Conservation (phyloP, 2,888 invertebrate species). For the Apamea monoglypha region DNA sequence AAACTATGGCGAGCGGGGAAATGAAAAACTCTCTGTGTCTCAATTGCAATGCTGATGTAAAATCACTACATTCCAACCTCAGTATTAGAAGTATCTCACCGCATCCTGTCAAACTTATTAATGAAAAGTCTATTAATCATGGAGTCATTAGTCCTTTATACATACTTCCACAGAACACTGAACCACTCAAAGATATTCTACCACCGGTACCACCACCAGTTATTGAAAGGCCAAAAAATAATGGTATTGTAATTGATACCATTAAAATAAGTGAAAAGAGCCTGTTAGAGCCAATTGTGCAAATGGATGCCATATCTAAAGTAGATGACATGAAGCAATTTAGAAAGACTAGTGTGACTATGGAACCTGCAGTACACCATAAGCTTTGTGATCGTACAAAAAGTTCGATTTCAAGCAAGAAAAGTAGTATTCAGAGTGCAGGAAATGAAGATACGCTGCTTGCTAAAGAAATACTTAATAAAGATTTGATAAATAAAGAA, state of each 20-base stretch:
- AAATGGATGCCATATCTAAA: conserved; percentile 71
- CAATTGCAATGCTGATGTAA: conserved; percentile 91
- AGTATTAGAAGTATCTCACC: conserved; percentile 85
- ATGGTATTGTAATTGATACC: conserved; percentile 70
- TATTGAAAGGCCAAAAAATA: conserved; percentile 71
- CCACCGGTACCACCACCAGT: conserved; percentile 61
- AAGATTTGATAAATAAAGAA: conserved; percentile 21
- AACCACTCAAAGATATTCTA: conserved; percentile 67
- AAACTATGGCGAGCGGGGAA: conserved; percentile 89
- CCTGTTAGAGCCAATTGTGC: conserved; percentile 68
- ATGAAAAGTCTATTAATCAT: conserved; percentile 78
- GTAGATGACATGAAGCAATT: conserved; percentile 76
- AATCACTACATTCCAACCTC: conserved; percentile 83
- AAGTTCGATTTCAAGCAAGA: conserved; percentile 85
- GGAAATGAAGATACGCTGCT: conserved; percentile 81
- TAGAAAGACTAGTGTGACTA: conserved; percentile 76
- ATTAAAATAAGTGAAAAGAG: conserved; percentile 73
- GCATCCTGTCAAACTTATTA: conserved; percentile 80
- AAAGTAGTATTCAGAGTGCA: conserved; percentile 83
- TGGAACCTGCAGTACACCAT: conserved; percentile 90
- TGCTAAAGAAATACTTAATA: conserved; percentile 66
- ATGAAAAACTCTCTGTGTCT: conserved; percentile 90
- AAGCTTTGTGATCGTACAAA: conserved; percentile 90
- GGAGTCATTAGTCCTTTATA: conserved; percentile 78
- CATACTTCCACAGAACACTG: conserved; percentile 78